These are phyloP conservation scores for Teleopsis dalmanni DNA, from an alignment of 1,140 invertebrate genomes.

Conservation along the genomic window DNA sequence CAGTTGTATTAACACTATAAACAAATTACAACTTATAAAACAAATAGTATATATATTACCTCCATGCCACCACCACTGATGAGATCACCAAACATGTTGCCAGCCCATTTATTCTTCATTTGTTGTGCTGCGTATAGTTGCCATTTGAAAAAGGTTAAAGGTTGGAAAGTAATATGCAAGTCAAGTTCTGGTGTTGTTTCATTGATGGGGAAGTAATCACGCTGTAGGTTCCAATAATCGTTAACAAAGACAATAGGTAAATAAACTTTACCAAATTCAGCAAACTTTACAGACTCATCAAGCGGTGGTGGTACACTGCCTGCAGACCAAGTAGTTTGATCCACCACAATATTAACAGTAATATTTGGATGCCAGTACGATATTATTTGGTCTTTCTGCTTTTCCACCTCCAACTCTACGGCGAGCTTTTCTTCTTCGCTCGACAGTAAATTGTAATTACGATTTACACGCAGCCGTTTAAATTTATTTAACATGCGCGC, in stretches of 20 bases:
- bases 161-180: conserved; percentile 81
- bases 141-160: conserved; percentile 93
- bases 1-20: too few relatives aligned
- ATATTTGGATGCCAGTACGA: conserved; percentile 99
- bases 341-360: conserved; percentile 90
- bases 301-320: conserved; percentile 84
- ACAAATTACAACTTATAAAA: too few relatives aligned
- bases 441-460: conserved; percentile 90
- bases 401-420: conserved; percentile 71
- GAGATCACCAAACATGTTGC: conserved; percentile 51
- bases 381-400: conserved; percentile 79
- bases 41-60: conserved; percentile 13
- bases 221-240: conserved; percentile 97
- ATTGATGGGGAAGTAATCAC: conserved; percentile 94
- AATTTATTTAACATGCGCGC: conserved; percentile 84
- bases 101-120: conserved; percentile 73
- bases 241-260: conserved; percentile 94
- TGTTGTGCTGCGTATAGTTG: conserved; percentile 94
- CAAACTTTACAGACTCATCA: conserved; percentile 89
- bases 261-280: conserved; percentile 72
- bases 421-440: conserved; percentile 77
- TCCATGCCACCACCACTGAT: conserved; percentile 31
- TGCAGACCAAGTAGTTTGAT: conserved; percentile 88
- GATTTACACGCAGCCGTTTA: conserved; percentile 81
- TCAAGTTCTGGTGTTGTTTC: conserved; percentile 65